phyloP scores from a whole-genome alignment of 2,113 vertebrate genomes.

The Gasterosteus aculeatus region DNA sequence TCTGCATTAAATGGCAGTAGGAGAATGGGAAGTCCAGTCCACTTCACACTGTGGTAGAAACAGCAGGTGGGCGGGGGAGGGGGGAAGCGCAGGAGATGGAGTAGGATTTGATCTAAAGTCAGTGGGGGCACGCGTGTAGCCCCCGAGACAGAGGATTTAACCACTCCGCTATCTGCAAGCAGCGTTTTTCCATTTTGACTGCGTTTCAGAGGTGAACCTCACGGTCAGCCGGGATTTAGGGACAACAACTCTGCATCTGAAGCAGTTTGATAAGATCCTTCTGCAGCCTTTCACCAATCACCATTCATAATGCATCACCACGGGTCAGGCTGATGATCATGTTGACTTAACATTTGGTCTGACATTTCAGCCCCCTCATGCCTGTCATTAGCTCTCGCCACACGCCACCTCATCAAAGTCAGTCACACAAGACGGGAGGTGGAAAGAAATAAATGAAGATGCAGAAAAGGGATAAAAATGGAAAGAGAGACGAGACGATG shows the following conservation, averaged over 20 bases:
- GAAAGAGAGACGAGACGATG: not conserved
- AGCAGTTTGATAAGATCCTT: slow-evolving; percentile 36
- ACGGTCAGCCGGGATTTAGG: not conserved
- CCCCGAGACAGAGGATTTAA: slow-evolving; percentile 42
- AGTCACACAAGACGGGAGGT: slow-evolving; percentile 22
- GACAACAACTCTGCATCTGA: not conserved
- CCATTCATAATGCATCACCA: slow-evolving; percentile 75
- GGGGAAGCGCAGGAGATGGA: slow-evolving; percentile 32
- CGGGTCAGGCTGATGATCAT: slow-evolving; percentile 69
- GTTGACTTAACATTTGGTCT: slow-evolving; percentile 82
- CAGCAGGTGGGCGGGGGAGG: slow-evolving; percentile 15
- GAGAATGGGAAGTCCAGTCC: slow-evolving; percentile 46
- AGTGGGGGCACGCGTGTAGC: slow-evolving; percentile 22
- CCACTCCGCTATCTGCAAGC: slow-evolving; percentile 23
- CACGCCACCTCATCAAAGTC: slow-evolving; percentile 73
- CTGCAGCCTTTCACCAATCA: slow-evolving; percentile 32
- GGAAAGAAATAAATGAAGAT: slow-evolving; percentile 1
- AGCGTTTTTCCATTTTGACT: slow-evolving; percentile 31
- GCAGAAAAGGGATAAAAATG: slow-evolving; percentile 6
- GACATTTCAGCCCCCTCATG: slow-evolving; percentile 75
- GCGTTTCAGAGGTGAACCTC: slow-evolving; percentile 15
- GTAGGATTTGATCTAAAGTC: slow-evolving; percentile 53
- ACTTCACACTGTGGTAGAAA: slow-evolving; percentile 47
- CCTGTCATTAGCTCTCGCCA: slow-evolving; percentile 75
- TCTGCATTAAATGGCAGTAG: slow-evolving; percentile 26